Evolutionary conservation across 2,888 invertebrate genomes (phyloP), one percentile per base, ranked within the genome.

Genomic region (Eilema sororculum): DNA sequence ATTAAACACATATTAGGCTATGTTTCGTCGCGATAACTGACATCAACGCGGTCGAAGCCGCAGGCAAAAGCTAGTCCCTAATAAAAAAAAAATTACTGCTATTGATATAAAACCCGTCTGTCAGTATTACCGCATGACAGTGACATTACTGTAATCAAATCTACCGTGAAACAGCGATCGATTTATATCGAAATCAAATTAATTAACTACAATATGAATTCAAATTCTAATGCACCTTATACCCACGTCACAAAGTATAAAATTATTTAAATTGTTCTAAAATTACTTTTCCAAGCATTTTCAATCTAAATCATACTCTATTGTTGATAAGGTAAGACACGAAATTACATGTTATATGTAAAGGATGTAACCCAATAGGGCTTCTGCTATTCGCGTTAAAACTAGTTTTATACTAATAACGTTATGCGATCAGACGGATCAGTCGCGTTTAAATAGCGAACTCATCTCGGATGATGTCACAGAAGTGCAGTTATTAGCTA

Each of bases 91-190:
- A 2, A 1, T 20, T 20, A 46, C 20, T 20, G 46, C 20, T 20
- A 20, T 46, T 20, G 20, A 46, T 46, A 41, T n/a, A 52, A 46
- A 9, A 52, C n/a, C 20, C 52, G 52, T n/a, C 52, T 2, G 52
- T 52, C 52, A 52, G 16, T 52, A 52, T 52, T 4, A 52, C n/a
- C 52, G 9, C n/a, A n/a, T 30, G 20, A 28, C 2, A 22, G n/a
- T 13, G 13, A 61, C 62, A 77, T 81, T 79, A 77, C n/a, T n/a
- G 82, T 77, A 86, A 87, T 77, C 69, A 78, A 82, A 78, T 85
- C 83, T 77, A 77, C 68, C 76, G 81, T 81, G 69, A 80, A 82
- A 87, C n/a, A 16, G 20, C 25, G 58, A 58, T 58, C 25, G 24
- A 58, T 24, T 25, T 25, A 58, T 58, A 58, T 24, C 25, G 0